Evolutionary conservation across 2,888 invertebrate species (phyloP).

Genomic region (Drosophila siamana): DNA sequence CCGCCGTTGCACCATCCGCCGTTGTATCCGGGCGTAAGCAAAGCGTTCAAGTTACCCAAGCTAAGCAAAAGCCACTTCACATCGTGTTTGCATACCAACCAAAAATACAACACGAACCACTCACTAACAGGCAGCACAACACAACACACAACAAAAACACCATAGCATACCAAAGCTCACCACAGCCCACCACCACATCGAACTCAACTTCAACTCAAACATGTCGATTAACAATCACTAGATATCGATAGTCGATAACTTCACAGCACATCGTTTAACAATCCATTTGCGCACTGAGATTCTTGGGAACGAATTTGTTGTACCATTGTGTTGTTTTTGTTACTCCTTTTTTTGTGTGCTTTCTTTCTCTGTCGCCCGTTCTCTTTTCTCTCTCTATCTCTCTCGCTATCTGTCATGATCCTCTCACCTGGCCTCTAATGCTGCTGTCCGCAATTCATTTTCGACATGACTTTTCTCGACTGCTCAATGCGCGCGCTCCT

Average conservation of each 20-base stretch:
- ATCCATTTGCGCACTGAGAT: not conserved
- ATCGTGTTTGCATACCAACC: slow-evolving; percentile 28
- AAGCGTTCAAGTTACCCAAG: slow-evolving; percentile 62
- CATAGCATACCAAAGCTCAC: not conserved
- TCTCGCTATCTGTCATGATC: not conserved
- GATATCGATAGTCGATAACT: not conserved
- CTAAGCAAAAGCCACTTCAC: slow-evolving; percentile 40
- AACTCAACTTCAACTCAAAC: not conserved
- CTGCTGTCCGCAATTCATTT: not conserved
- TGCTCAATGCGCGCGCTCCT: not conserved
- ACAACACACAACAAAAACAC: slow-evolving; percentile 3
- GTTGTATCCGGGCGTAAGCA: slow-evolving; percentile 85
- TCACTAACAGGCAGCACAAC: slow-evolving; percentile 38
- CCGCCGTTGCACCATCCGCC: slow-evolving; percentile 81
- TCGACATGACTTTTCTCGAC: not conserved
- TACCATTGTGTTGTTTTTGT: not conserved
- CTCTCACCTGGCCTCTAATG: not conserved
- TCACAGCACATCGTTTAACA: not conserved
- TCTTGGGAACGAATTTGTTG: not conserved
- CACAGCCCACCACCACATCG: not conserved
- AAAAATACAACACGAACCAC: slow-evolving; percentile 15
- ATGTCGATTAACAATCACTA: not conserved
- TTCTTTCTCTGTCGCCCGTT: slow-evolving; percentile 7
- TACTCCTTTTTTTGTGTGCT: not conserved
- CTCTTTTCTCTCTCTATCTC: not conserved